A percentile compares a stretch with the other conserved stretches of the same genome.
Evolutionary conservation across 2,113 vertebrate genomes (phyloP).

Genomic region (Cryptoleucopteryx plumbea): DNA sequence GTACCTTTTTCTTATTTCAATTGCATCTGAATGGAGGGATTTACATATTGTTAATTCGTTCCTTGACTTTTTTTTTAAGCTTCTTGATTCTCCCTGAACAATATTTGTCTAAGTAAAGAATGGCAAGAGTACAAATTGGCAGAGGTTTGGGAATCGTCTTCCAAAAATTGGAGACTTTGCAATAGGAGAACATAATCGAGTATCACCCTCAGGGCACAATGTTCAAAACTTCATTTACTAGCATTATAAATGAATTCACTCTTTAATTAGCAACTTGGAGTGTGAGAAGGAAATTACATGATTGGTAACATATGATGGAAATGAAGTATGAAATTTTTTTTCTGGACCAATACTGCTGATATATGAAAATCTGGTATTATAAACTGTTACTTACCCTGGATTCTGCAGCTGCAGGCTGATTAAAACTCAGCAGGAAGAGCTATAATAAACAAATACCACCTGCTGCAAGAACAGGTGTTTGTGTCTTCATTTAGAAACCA

Average conservation of each 20-base stretch:
- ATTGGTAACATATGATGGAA: conserved; percentile 67
- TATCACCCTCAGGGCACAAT: conserved; percentile 39
- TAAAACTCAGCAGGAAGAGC: conserved; percentile 74
- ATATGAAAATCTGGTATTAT: conserved; percentile 48
- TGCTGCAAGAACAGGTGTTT: conserved; percentile 77
- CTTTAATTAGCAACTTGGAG: conserved; percentile 68
- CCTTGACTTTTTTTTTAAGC: not conserved
- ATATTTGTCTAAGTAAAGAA: conserved; percentile 37
- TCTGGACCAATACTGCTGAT: conserved; percentile 23
- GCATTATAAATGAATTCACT: conserved; percentile 48
- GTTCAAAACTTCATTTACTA: conserved; percentile 50
- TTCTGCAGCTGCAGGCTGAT: conserved; percentile 73
- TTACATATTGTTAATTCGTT: conserved; percentile 1
- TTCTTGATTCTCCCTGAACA: conserved; percentile 18
- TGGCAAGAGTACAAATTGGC: conserved; percentile 17
- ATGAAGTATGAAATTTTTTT: conserved; percentile 38
- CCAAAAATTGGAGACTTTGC: conserved; percentile 25
- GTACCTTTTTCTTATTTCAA: not conserved
- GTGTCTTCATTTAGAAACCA: conserved; percentile 72
- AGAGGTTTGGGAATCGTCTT: conserved; percentile 21
- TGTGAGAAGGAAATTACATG: conserved; percentile 33
- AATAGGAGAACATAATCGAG: conserved; percentile 11
- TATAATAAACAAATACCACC: conserved; percentile 77
- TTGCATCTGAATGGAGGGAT: not conserved
- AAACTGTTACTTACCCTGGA: conserved; percentile 58